A percentile compares a stretch with the other conserved stretches of the same genome.
These are phyloP conservation scores for Arrhopalites spinosus DNA, from an alignment of 2,888 invertebrate genomes.

Conservation along the genomic window DNA sequence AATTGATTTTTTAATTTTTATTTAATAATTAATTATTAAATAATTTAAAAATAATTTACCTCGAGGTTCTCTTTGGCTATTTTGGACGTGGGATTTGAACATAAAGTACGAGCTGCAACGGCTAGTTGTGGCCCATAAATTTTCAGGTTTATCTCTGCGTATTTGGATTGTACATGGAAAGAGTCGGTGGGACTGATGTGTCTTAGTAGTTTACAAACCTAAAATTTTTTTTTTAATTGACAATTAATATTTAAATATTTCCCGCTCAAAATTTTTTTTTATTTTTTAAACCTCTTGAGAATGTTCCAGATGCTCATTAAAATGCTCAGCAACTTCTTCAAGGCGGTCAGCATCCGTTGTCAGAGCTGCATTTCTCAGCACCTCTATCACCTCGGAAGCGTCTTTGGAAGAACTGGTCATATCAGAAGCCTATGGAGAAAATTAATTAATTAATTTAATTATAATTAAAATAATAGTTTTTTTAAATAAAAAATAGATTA, in stretches of 20 bases:
- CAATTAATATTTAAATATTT: too few relatives aligned
- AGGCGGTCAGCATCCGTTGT: conserved; percentile 85
- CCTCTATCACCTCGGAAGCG: conserved; percentile 65
- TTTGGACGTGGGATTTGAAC: conserved; percentile 88
- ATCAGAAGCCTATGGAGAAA: conserved; percentile 49
- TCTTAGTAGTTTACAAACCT: conserved; percentile 94
- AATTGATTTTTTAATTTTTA: background rate
- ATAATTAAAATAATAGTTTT: background rate
- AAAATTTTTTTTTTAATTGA: too few relatives aligned
- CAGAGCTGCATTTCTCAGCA: conserved; percentile 73
- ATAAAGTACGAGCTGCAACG: conserved; percentile 89
- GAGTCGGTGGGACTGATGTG: conserved; percentile 95
- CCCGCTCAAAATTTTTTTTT: too few relatives aligned
- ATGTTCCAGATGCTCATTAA: conserved; percentile 97
- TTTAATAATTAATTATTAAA: too few relatives aligned
- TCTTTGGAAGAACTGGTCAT: conserved; percentile 55
- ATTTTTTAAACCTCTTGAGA: conserved; percentile 93
- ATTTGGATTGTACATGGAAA: conserved; percentile 92
- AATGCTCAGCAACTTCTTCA: conserved; percentile 90
- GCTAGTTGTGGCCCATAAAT: conserved; percentile 95
- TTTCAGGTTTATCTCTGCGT: conserved; percentile 91
- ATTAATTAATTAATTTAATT: conserved; percentile 8
- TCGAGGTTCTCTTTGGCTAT: conserved; percentile 92
- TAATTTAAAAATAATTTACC: too few relatives aligned
- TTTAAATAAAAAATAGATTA: conserved; percentile 33